Base-by-base conservation (phyloP, 2,113 vertebrate species). In the Dromas ardeola region DNA sequence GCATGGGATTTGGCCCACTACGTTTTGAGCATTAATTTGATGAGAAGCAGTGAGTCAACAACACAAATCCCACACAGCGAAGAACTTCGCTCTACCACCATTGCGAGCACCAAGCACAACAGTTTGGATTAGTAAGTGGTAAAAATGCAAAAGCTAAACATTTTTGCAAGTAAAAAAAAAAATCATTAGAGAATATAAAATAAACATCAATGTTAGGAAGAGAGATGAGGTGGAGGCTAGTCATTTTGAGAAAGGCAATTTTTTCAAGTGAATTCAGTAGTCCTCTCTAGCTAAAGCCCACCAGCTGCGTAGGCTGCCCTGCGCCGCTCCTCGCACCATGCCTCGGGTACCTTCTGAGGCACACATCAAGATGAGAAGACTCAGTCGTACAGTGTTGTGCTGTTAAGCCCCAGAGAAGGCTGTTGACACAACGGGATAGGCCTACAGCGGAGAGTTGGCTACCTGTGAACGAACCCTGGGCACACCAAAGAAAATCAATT, bases 311-410 rank as follows among this genome's bases (percentile, higher is more conserved):
- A 43, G 55, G 45, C 29, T 50, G 42, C 20, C 52, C 79, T 5
- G 50, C 2, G 0, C 63, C 47, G 61, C 43, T 62, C 34, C 66
- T 81, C 5, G 0, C 63, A 11, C 3, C 1, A 0, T 5, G 8
- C 15, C n/a, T 40, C 10, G 6, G 15, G 16, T 63, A 22, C 84
- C 42, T 74, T 66, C 52, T 1, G 30, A 40, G 27, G 47, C 0
- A 4, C 29, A 9, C 22, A 15, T 8, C 19, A 1, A 76, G 8
- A 7, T 0, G 0, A 42, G 45, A 42, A 56, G 45, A 25, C 45
- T 61, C 25, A 10, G n/a, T 14, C 38, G 23, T 27, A 21, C 1
- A 0, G 30, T 2, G 7, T 2, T 52, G 45, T 30, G 50, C 34
- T 23, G 15, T 22, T 38, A 63, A n/a, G 3, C 18, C 43, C 20